A percentile compares a stretch with the other conserved stretches of the same genome.
Conservation (phyloP, 2,113 vertebrate species). For the Gadus chalcogrammus region DNA sequence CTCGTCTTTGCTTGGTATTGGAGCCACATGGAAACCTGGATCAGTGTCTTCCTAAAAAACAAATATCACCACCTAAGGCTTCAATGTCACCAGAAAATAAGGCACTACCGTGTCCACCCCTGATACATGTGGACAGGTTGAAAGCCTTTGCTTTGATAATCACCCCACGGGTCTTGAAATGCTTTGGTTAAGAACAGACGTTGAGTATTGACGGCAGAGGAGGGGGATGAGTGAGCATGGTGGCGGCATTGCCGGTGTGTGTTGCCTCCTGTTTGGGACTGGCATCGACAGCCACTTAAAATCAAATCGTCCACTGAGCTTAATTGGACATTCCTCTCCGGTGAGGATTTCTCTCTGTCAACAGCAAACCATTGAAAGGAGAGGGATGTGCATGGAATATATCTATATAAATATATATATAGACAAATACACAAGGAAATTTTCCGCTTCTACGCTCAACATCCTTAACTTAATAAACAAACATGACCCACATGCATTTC, state of each 20-base stretch:
- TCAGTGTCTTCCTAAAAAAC: neutral
- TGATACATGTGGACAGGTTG: slow-evolving; percentile 14
- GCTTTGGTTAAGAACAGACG: slow-evolving; percentile 16
- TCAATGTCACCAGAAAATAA: neutral
- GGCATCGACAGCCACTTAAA: slow-evolving; percentile 50
- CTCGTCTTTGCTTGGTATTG: no score
- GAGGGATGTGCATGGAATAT: slow-evolving; percentile 33
- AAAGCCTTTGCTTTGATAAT: neutral
- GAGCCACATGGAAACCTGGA: no score
- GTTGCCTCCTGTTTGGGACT: slow-evolving; percentile 34
- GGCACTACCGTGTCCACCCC: neutral
- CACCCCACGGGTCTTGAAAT: slow-evolving; percentile 2
- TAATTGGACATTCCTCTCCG: slow-evolving; percentile 55
- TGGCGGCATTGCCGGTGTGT: slow-evolving; percentile 38
- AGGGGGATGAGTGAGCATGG: slow-evolving; percentile 21
- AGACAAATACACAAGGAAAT: slow-evolving; percentile 25
- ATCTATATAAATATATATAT: neutral
- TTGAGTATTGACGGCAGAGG: slow-evolving; percentile 21
- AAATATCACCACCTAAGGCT: neutral
- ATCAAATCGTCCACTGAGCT: slow-evolving; percentile 46
- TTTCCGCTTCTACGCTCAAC: slow-evolving; percentile 36
- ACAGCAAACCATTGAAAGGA: slow-evolving; percentile 40
- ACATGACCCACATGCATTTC: slow-evolving; percentile 2
- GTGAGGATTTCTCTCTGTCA: slow-evolving; percentile 36
- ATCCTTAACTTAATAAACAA: slow-evolving; percentile 46